Conservation (phyloP, 2,888 invertebrate species). For the Drosophila fulvimacula region DNA sequence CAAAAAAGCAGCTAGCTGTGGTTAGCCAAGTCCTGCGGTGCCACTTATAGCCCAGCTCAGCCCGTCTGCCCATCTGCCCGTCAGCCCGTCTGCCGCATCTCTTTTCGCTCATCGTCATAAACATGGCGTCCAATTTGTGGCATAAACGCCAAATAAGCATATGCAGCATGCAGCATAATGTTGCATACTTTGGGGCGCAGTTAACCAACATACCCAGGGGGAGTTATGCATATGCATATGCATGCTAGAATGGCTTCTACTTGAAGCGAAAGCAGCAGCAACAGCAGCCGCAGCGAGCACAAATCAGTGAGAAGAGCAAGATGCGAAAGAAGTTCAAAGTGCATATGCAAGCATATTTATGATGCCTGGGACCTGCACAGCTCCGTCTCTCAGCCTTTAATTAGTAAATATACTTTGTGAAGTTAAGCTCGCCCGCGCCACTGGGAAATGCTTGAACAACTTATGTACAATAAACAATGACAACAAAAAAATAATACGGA, state of each 20-base stretch:
- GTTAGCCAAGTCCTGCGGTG: constrained; percentile 46
- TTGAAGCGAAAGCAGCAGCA: constrained; percentile 17
- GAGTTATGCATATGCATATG: constrained; percentile 44
- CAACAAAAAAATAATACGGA: background rate
- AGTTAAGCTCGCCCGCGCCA: constrained; percentile 10
- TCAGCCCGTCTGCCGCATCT: background rate
- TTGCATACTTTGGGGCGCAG: constrained; percentile 60
- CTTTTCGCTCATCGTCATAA: constrained; percentile 41
- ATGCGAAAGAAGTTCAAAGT: constrained; percentile 46
- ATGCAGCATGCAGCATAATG: constrained; percentile 41
- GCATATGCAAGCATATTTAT: constrained; percentile 48
- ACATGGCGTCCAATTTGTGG: constrained; percentile 71
- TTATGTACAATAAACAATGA: constrained; percentile 3
- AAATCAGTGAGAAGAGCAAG: constrained; percentile 2
- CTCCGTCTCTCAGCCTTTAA: constrained; percentile 50
- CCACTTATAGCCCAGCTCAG: constrained; percentile 2
- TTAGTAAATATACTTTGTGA: constrained; percentile 56
- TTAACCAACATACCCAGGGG: constrained; percentile 43
- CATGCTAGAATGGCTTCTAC: constrained; percentile 47
- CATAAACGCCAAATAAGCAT: constrained; percentile 74
- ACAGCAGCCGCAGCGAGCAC: background rate
- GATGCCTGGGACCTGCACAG: constrained; percentile 32
- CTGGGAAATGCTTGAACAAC: background rate
- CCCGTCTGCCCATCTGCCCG: background rate
- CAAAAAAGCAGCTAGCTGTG: constrained; percentile 64